These are phyloP conservation scores for Rhizoglyphus robini DNA, from an alignment of 1,140 invertebrate genomes.

Conservation along the genomic window DNA sequence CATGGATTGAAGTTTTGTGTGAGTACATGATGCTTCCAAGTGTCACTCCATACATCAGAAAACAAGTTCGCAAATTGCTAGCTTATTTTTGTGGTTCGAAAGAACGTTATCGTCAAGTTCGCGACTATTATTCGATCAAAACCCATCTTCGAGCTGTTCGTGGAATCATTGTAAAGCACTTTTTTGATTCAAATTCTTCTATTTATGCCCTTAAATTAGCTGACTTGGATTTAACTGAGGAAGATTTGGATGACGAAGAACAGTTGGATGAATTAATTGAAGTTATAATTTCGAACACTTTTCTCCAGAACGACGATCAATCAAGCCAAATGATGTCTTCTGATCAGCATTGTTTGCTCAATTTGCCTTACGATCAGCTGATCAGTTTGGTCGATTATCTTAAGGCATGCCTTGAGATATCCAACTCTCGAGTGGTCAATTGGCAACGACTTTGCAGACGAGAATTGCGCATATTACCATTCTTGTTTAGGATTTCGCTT, in stretches of 20 bases:
- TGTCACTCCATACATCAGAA: slow-evolving; percentile 42
- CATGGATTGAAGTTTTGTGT: slow-evolving; percentile 67
- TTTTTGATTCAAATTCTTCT: slow-evolving; percentile 2
- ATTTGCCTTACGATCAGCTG: slow-evolving; percentile 69
- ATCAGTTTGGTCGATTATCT: slow-evolving; percentile 87
- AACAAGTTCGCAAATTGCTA: slow-evolving; percentile 68
- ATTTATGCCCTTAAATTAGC: neutral
- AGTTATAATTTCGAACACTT: neutral
- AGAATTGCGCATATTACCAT: slow-evolving; percentile 50
- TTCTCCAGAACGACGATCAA: slow-evolving; percentile 28
- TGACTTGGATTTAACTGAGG: neutral
- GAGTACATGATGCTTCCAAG: slow-evolving; percentile 84
- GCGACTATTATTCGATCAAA: slow-evolving; percentile 68
- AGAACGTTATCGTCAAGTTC: slow-evolving; percentile 60
- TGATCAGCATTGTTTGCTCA: slow-evolving; percentile 26
- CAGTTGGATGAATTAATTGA: slow-evolving; percentile 29
- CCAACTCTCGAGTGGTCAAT: slow-evolving; percentile 72
- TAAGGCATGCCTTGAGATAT: slow-evolving; percentile 83
- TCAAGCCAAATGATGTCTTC: slow-evolving; percentile 5
- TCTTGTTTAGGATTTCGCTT: slow-evolving; percentile 61
- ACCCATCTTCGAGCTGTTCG: slow-evolving; percentile 35
- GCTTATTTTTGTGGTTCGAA: slow-evolving; percentile 87
- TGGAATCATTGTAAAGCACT: slow-evolving; percentile 12
- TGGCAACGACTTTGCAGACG: slow-evolving; percentile 86
- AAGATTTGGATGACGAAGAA: slow-evolving; percentile 23